Percentiles rank a stretch among this genome's conserved stretches.
Conservation (phyloP, 1,140 invertebrate genomes). For the Gonioctena quinquepunctata region DNA sequence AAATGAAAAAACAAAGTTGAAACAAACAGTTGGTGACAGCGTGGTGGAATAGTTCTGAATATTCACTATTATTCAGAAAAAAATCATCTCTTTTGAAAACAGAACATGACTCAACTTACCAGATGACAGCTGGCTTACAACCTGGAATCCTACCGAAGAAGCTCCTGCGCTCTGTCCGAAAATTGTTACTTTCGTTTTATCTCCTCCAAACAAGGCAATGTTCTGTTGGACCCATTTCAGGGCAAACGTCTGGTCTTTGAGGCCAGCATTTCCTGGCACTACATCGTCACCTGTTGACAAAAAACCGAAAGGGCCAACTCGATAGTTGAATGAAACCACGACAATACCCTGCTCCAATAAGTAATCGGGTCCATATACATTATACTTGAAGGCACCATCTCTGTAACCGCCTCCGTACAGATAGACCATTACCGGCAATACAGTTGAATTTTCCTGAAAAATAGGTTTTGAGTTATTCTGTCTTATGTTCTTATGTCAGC, state of each 20-base stretch:
- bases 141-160: conserved; percentile 7
- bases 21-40: no score
- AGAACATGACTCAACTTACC: neutral
- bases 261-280: conserved; percentile 2
- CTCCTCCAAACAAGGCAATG: conserved; percentile 14
- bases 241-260: conserved; percentile 16
- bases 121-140: neutral
- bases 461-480: no score
- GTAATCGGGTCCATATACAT: conserved; percentile 63
- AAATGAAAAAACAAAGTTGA: no score
- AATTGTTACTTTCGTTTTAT: conserved; percentile 3
- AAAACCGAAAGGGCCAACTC: conserved; percentile 54
- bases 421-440: conserved; percentile 14
- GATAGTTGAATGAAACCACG: conserved; percentile 57
- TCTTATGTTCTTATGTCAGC: no score
- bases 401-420: conserved; percentile 17
- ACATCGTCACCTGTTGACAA: conserved; percentile 11
- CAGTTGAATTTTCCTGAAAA: conserved; percentile 3
- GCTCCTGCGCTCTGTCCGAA: conserved; percentile 13
- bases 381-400: neutral
- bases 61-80: no score
- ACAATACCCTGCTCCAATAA: conserved; percentile 61
- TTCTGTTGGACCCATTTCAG: conserved; percentile 16
- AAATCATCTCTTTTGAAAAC: no score
- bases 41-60: no score